Conservation (phyloP, 2,888 invertebrate species). For the Cybosia mesomella region DNA sequence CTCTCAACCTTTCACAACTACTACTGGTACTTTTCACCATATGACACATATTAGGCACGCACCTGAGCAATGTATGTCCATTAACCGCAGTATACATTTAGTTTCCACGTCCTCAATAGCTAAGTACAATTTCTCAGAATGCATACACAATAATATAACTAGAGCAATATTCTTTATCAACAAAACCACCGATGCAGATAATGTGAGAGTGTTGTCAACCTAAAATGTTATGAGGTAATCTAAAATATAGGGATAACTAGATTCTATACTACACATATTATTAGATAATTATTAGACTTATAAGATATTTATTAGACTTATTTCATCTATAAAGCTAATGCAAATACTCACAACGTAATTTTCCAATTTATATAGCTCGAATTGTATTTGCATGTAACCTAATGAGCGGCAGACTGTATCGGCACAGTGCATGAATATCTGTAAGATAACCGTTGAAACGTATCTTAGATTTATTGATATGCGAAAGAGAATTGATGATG, state of each 20-base stretch:
- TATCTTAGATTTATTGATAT: background rate
- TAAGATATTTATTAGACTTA: background rate
- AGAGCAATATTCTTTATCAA: slow-evolving; percentile 38
- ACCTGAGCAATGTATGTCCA: slow-evolving; percentile 26
- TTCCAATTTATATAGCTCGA: slow-evolving; percentile 8
- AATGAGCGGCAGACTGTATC: slow-evolving; percentile 11
- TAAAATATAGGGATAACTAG: background rate
- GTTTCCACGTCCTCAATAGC: slow-evolving; percentile 33
- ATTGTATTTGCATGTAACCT: slow-evolving; percentile 11
- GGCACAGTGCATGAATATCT: slow-evolving; percentile 14
- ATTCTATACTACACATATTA: background rate
- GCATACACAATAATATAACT: slow-evolving; percentile 30
- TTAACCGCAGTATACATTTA: slow-evolving; percentile 29
- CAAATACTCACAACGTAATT: background rate
- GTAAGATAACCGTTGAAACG: background rate
- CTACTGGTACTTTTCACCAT: background rate
- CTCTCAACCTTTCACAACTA: background rate
- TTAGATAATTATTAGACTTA: background rate
- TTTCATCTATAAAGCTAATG: background rate
- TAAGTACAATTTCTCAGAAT: slow-evolving; percentile 48
- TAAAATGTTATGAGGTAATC: background rate
- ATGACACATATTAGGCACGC: background rate
- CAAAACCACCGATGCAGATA: slow-evolving; percentile 1
- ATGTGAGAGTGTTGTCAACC: background rate
- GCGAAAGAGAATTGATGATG: background rate